Base-by-base conservation (phyloP, 2,113 vertebrate species). In the Paramisgurnus dabryanus region DNA sequence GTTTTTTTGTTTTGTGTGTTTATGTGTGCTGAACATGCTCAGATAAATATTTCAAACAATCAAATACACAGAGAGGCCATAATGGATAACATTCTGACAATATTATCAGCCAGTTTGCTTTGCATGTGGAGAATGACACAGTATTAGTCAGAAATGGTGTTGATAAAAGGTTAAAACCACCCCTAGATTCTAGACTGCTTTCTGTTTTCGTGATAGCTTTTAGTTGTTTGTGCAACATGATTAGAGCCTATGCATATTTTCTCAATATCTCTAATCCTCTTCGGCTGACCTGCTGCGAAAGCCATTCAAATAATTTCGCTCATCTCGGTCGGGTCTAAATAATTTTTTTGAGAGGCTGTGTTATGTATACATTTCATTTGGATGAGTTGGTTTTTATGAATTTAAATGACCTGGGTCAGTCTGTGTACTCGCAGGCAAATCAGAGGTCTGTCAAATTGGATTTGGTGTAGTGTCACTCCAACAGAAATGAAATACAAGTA, bases 341-440 rank as follows among this genome's bases (percentile, higher is more conserved):
- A 22, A 47, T 40, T 47, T 73, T 57, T 64, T 64, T 34, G 60
- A 76, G 43, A 64, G 57, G 43, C 22, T 76, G 43, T 11, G 73
- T 64, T 76, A 64, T 76, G 58, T 76, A 76, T 13, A 76, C 45
- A 76, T 76, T 64, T 64, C 12, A 39, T 39, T 71, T 67, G 40
- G 49, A n/a, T 67, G n/a, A 12, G 45, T 53, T 10, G 45, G 4
- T 67, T 55, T 53, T 76, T 70, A 69, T 76, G 40, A 80, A 68
- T 58, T 80, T 57, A 64, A 80, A 67, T 63, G 76, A 67, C 68
- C 60, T 12, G 47, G 3, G 3, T 53, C 17, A 13, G 34, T 60
- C 12, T 66, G 39, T 67, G 50, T 70, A 67, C 40, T 63, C 43
- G 39, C 39, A 49, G 39, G 12, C 5, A 40, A 53, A 60, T 64